Base-by-base conservation (phyloP, 2,113 vertebrate species). In the Pygoscelis antarcticus region DNA sequence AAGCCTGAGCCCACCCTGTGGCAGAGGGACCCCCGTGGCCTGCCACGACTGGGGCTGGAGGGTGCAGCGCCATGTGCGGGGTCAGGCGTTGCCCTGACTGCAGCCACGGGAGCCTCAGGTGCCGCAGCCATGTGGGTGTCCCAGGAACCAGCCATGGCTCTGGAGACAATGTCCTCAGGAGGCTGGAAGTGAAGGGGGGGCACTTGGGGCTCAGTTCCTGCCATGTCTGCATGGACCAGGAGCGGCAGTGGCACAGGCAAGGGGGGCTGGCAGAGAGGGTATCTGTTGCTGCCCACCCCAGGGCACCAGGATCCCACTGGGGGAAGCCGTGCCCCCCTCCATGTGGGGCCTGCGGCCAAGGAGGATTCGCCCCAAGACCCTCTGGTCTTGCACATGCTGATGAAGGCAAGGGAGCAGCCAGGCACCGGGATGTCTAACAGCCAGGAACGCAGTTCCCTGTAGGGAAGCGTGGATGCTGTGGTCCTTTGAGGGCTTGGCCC, bases 341-440 rank as follows among this genome's bases (percentile, higher is more conserved):
- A 4, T 7, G 7, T 32, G 58, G n/a, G 58, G n/a, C 11, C 74
- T 26, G 58, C 1, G 5, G 46, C n/a, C 10, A 6, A 60, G 18
- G 42, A 11, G 42, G 25, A 5, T 55, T 44, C 1, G 4, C 23
- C 29, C 38, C 77, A 15, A 20, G 34, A 38, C 42, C 14, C 21
- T 26, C 42, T 26, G 40, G 32, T 68, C 34, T 18, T 2, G 4
- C 13, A 4, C 0, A 6, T 17, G 34, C 66, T 40, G 66, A 6
- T 23, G 52, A 17, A 61, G 82, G 58, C 32, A 25, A 26, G 38
- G 44, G 55, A 71, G 46, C 81, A 8, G 44, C 54, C n/a, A 2
- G 34, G 42, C 2, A 3, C 27, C 1, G 3, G n/a, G 34, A 4
- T 20, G 54, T 55, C 49, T 6, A 2, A 18, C 14, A 14, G 42